These are phyloP conservation scores for Gibbula magus DNA, from an alignment of 2,888 invertebrate species.

Conservation along the genomic window DNA sequence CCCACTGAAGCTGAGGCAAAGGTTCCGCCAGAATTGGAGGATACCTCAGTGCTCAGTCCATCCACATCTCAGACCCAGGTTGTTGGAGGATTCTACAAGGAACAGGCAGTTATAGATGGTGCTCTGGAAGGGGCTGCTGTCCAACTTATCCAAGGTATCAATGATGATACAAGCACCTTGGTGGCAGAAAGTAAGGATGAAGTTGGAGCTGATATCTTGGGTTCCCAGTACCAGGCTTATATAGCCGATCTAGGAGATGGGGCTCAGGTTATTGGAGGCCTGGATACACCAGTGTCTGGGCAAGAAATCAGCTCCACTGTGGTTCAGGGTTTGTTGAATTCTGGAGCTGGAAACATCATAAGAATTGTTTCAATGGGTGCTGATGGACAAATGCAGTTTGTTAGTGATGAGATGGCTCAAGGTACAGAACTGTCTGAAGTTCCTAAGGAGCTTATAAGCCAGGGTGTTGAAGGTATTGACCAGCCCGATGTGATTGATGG, in stretches of 20 bases:
- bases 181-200: not conserved
- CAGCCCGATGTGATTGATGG: slow-evolving; percentile 36
- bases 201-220: not conserved
- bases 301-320: slow-evolving; percentile 42
- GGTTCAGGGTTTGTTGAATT: slow-evolving; percentile 32
- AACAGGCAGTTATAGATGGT: slow-evolving; percentile 25
- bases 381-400: slow-evolving; percentile 61
- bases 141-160: not conserved
- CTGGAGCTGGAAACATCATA: slow-evolving; percentile 45
- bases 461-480: not conserved
- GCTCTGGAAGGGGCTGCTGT: not conserved
- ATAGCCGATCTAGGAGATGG: not conserved
- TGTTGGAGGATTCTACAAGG: slow-evolving; percentile 20
- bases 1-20: not conserved
- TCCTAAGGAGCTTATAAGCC: not conserved
- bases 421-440: slow-evolving; percentile 13
- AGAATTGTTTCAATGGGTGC: slow-evolving; percentile 61
- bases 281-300: slow-evolving; percentile 29
- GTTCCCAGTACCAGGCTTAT: not conserved
- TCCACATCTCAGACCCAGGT: slow-evolving; percentile 20
- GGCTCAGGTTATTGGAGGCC: not conserved
- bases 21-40: too few relatives aligned
- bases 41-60: too few relatives aligned
- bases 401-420: slow-evolving; percentile 35
- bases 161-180: not conserved